A percentile compares a stretch with the other conserved stretches of the same genome.
These are phyloP conservation scores for Orius insidiosus DNA, from an alignment of 1,140 invertebrate genomes.

Conservation along the genomic window DNA sequence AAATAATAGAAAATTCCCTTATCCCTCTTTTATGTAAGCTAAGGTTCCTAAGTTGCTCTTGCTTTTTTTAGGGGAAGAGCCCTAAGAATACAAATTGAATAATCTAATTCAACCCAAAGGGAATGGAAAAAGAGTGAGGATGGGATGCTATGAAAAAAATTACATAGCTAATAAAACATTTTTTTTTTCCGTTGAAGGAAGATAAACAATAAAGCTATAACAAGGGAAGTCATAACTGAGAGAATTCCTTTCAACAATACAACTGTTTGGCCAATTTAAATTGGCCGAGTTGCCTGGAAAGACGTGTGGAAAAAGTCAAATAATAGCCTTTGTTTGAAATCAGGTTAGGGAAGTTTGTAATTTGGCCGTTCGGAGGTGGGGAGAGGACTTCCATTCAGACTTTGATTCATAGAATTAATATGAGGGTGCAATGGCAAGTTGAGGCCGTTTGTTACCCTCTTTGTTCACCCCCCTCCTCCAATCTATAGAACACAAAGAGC, in stretches of 20 bases:
- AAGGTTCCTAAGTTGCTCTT: constrained; percentile 5
- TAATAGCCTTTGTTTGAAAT: constrained; percentile 11
- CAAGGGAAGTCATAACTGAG: neutral
- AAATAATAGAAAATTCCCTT: constrained; percentile 1
- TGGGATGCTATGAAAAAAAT: no score
- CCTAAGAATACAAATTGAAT: no score
- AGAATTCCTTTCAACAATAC: constrained; percentile 7
- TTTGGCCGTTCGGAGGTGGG: neutral
- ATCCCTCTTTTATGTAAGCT: constrained; percentile 1
- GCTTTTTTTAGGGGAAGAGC: neutral
- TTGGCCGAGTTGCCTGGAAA: neutral
- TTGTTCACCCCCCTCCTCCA: constrained; percentile 3
- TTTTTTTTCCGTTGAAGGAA: constrained; percentile 2
- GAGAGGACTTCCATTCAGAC: constrained; percentile 6
- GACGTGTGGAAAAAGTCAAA: constrained; percentile 12
- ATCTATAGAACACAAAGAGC: no score
- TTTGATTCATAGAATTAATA: constrained; percentile 13
- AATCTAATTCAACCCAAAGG: no score
- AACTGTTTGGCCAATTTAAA: constrained; percentile 6
- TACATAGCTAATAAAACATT: neutral
- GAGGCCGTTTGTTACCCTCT: constrained; percentile 8
- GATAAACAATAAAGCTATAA: constrained; percentile 4
- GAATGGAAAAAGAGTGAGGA: no score
- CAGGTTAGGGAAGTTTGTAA: constrained; percentile 9
- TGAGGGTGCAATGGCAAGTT: constrained; percentile 9